Conservation (phyloP, 2,797 vertebrate genomes). For the Cyprinodon diabolis region DNA sequence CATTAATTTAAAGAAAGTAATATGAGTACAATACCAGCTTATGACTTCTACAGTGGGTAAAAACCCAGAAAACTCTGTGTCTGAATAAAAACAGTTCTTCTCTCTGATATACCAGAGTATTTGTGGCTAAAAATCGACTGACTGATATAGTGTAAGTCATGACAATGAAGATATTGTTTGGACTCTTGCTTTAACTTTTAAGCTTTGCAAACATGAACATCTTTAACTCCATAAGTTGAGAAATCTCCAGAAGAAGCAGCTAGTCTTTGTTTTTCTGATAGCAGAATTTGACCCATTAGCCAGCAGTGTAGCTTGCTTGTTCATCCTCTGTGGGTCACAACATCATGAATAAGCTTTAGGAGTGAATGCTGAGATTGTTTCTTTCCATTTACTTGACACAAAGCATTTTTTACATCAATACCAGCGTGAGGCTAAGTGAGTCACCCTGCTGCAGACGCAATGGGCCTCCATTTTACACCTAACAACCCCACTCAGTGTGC, state of each 20-base stretch:
- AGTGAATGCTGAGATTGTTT: slow-evolving; percentile 24
- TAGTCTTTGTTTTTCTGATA: not conserved
- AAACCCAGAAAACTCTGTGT: no score
- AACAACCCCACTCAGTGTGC: slow-evolving; percentile 45
- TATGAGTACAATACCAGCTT: no score
- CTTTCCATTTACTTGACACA: slow-evolving; percentile 8
- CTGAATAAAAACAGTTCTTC: no score
- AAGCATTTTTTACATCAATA: slow-evolving; percentile 29
- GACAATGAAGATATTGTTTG: no score
- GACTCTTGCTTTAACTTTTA: no score
- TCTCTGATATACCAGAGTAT: no score
- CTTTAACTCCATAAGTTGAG: not conserved
- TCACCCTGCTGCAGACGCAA: slow-evolving; percentile 29
- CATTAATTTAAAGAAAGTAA: no score
- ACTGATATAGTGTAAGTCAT: no score
- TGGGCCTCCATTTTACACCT: slow-evolving; percentile 25
- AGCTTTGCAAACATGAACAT: no score
- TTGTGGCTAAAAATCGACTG: no score
- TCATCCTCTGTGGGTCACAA: slow-evolving; percentile 1
- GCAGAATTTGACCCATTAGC: not conserved
- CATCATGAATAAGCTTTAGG: slow-evolving; percentile 8
- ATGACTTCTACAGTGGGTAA: no score
- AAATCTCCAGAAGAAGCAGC: not conserved
- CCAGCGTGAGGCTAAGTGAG: slow-evolving; percentile 28
- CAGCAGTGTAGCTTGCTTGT: slow-evolving; percentile 4